Conservation (phyloP, 2,113 vertebrate genomes). For the Lepus europaeus region DNA sequence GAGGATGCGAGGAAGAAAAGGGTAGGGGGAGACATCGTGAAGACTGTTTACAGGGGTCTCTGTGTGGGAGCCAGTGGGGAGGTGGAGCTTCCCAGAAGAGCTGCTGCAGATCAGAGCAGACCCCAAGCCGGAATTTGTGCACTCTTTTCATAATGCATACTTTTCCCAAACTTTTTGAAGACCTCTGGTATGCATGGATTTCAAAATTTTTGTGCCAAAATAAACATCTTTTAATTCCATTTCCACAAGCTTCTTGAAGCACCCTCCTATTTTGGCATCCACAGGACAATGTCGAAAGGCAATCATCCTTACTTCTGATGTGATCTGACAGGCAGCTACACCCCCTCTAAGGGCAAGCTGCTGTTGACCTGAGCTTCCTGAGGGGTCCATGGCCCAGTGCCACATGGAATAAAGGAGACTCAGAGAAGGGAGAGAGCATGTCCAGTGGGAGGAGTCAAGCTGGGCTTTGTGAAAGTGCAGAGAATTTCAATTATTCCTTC, state of each 20-base stretch:
- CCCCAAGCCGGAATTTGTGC: not conserved
- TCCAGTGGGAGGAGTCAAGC: not conserved
- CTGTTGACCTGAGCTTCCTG: not conserved
- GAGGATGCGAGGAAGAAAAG: not conserved
- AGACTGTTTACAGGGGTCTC: not conserved
- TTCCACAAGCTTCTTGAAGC: too few species aligned
- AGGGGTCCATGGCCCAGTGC: not conserved
- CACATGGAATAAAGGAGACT: not conserved
- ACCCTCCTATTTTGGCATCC: not conserved
- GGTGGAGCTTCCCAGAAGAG: not conserved
- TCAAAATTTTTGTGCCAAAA: too few species aligned
- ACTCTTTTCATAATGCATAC: too few species aligned
- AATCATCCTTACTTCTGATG: slow-evolving; percentile 17
- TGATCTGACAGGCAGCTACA: slow-evolving; percentile 7
- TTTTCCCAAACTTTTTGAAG: too few species aligned
- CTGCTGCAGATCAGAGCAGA: not conserved
- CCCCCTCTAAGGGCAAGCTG: not conserved
- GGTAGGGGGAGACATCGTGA: not conserved
- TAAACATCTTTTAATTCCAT: too few species aligned
- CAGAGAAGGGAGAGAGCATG: not conserved
- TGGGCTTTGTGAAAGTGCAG: not conserved
- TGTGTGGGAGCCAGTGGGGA: accelerated
- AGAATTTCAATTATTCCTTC: not conserved
- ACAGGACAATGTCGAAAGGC: not conserved
- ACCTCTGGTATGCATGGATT: too few species aligned